Base-by-base conservation (phyloP, 1,140 invertebrate species). In the Scaptomyza hsui region DNA sequence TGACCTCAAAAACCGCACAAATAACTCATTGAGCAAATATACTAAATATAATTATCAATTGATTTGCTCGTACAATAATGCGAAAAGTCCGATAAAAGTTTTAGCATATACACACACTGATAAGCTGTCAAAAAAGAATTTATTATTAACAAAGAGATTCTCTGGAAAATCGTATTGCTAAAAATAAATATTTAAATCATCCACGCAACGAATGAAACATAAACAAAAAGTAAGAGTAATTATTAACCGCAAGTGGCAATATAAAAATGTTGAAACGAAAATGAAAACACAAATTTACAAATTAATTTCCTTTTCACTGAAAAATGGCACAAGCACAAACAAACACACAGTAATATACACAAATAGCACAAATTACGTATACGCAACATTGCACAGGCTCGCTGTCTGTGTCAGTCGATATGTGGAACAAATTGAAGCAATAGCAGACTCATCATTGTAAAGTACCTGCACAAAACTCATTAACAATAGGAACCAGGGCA, bases 401-500 rank as follows among this genome's bases (percentile, higher is more conserved):
- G 4, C 26, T 64, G 41, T 47, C 51, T 21, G 41, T 45, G 35
- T 13, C 56, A 61, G 39, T 37, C 39, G 19, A 44, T 42, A 76
- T 60, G 16, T 68, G 37, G 72, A 61, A 49, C 69, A 71, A 71
- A 44, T 35, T 78, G 56, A 42, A 65, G 52, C 37, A 19, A 18
- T n/a, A 65, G 52, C 37, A 19, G 29, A 10, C 24, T 15, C 13
- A 42, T 19, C 12, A 37, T n/a, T 37, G 70, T 69, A 51, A 29
- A 19, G 42, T 78, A 89, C 86, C 86, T 89, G 85, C 47, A 89
- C 32, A 75, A 78, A 60, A 51, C 77, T 70, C 75, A 89, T 89
- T 69, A 68, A 32, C 42, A 89, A 72, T 37, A 89, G 83, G 45
- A 89, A 89, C 85, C 80, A 89, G 74, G 86, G 86, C 71, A 89